Base-by-base conservation (phyloP, 35 echinoderm and acorn worm species). In the Amphiura filiformis region DNA sequence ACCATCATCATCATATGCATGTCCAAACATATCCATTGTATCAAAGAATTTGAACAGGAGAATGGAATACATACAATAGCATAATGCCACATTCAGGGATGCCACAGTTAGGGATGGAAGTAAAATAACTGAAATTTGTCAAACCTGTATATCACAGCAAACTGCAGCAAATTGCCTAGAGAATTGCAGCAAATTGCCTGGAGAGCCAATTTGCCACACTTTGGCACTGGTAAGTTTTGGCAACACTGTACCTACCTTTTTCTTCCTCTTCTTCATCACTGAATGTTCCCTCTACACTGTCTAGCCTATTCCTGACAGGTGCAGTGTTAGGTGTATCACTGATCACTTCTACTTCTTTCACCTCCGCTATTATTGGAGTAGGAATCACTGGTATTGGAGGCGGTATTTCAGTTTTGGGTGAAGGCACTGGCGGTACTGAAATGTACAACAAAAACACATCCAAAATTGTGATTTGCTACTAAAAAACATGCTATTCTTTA, bases 201-300 rank as follows among this genome's bases (percentile, higher is more conserved):
- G n/a, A n/a, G n/a, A n/a, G n/a, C n/a, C n/a, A n/a, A n/a, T n/a
- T n/a, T n/a, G n/a, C n/a, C n/a, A n/a, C n/a, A n/a, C n/a, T n/a
- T n/a, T n/a, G n/a, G n/a, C n/a, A n/a, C n/a, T n/a, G n/a, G n/a
- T n/a, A n/a, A n/a, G n/a, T n/a, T n/a, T n/a, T n/a, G n/a, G n/a
- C n/a, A 47, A 47, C 17, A 47, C 17, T 17, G 41, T 47, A 47
- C 77, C 39, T 89, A 97, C 95, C 78, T 97, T 83, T 92, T 20
- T 94, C 89, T 39, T 97, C 95, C 20, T 94, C 92, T 34, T 97
- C 95, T 30, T 97, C 95, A 84, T 97, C 95, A 84, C 95, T 97
- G 56, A 97, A 97, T 49, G 89, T 85, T 78, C 92, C 89, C 64
- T 97, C 95, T 39, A 90, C 93, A 78, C 61, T 70, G 28, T 70